phyloP scores from a whole-genome alignment of 2,113 vertebrate genomes.

The Etheostoma spectabile region DNA sequence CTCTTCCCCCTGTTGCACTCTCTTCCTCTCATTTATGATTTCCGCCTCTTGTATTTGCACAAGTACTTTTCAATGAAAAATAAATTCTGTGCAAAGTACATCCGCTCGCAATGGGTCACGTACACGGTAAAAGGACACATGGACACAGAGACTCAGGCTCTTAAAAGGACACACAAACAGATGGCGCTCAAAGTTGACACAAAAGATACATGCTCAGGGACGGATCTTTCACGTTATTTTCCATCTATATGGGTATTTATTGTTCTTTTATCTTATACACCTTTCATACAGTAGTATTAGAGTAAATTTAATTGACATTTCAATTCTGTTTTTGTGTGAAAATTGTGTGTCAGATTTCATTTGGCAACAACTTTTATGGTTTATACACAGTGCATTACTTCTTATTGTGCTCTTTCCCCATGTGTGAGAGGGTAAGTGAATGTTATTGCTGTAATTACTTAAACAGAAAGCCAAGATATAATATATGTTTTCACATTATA shows the following conservation, averaged over 20 bases:
- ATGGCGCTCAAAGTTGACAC: not conserved
- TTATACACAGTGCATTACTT: not conserved
- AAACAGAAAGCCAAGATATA: not conserved
- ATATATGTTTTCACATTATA: not conserved
- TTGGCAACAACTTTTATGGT: not conserved
- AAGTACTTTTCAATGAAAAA: slow-evolving; percentile 78
- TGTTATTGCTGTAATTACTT: not conserved
- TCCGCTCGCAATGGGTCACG: slow-evolving; percentile 54
- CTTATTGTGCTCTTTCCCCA: not conserved
- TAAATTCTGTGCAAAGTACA: slow-evolving; percentile 75
- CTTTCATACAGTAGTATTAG: not conserved
- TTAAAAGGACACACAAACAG: slow-evolving; percentile 38
- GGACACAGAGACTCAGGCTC: slow-evolving; percentile 37
- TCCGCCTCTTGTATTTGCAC: slow-evolving; percentile 75
- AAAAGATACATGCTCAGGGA: slow-evolving; percentile 1
- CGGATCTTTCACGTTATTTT: slow-evolving; percentile 3
- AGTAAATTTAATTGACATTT: not conserved
- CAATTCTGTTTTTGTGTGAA: not conserved
- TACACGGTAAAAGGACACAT: slow-evolving; percentile 61
- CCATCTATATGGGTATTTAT: not conserved
- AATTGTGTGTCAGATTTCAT: not conserved
- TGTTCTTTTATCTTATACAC: not conserved
- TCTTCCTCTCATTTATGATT: slow-evolving; percentile 76
- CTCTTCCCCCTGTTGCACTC: slow-evolving; percentile 56
- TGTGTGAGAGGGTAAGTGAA: not conserved